These are phyloP conservation scores for Drosophila greeni DNA, from an alignment of 2,888 invertebrate genomes.

Conservation along the genomic window DNA sequence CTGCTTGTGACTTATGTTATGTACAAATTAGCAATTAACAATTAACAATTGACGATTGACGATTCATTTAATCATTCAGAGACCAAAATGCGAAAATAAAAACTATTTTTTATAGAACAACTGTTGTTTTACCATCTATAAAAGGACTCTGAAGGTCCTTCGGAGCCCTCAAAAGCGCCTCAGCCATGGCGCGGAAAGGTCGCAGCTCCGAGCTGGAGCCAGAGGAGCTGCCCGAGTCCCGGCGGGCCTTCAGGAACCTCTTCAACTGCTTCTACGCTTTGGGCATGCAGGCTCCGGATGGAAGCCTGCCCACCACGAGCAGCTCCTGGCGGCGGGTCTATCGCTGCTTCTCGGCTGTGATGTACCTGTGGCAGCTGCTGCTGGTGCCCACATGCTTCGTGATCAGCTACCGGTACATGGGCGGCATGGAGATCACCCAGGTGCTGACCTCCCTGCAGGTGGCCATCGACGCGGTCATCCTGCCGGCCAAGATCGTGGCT, in stretches of 20 bases:
- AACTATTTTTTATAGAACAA: slow-evolving; percentile 51
- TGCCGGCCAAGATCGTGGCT: slow-evolving; percentile 47
- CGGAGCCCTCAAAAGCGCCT: neutral
- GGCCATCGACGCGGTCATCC: slow-evolving; percentile 50
- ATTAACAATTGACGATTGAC: slow-evolving; percentile 45
- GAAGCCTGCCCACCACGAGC: slow-evolving; percentile 11
- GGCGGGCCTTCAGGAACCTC: slow-evolving; percentile 17
- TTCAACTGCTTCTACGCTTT: slow-evolving; percentile 31
- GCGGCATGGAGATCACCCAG: slow-evolving; percentile 46
- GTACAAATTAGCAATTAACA: slow-evolving; percentile 68
- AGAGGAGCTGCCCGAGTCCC: slow-evolving; percentile 7
- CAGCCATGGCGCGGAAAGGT: slow-evolving; percentile 5
- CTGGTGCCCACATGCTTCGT: slow-evolving; percentile 34
- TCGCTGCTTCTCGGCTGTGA: neutral
- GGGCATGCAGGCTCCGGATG: slow-evolving; percentile 36
- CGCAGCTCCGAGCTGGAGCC: neutral
- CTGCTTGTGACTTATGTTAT: slow-evolving; percentile 68
- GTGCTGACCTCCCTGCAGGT: slow-evolving; percentile 61
- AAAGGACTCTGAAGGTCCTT: neutral
- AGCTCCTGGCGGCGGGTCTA: slow-evolving; percentile 13
- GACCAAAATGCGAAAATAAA: slow-evolving; percentile 53
- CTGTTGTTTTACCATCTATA: slow-evolving; percentile 29
- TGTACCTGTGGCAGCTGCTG: slow-evolving; percentile 38
- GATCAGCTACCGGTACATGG: slow-evolving; percentile 32
- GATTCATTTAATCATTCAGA: slow-evolving; percentile 60